Conservation (phyloP, 53 echinoderm and acorn worm genomes). For the Patiria pectinifera region DNA sequence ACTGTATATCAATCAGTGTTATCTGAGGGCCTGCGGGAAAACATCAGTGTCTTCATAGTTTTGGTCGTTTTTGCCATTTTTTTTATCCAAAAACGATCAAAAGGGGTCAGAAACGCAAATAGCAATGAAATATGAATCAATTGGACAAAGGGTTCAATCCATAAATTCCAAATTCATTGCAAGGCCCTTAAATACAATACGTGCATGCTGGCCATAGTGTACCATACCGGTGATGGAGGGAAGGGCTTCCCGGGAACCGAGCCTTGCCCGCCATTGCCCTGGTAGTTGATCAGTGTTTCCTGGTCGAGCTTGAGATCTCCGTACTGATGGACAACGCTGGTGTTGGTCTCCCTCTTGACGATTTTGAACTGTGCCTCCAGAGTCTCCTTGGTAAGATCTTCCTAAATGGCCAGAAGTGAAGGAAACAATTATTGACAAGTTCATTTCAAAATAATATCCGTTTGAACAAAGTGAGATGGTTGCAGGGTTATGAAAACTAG, state of each 20-base stretch:
- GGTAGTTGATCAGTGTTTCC: conserved; percentile 63
- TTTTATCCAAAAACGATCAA: too few species aligned
- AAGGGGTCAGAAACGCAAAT: too few species aligned
- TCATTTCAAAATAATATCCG: too few species aligned
- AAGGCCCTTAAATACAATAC: too few species aligned
- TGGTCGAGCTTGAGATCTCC: conserved; percentile 66
- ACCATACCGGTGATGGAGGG: conserved; percentile 48
- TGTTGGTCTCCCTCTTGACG: conserved; percentile 77
- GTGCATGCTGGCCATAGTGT: background rate
- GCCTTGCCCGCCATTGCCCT: conserved; percentile 35
- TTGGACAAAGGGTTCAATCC: too few species aligned
- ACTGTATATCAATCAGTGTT: too few species aligned
- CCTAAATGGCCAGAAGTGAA: conserved; percentile 35
- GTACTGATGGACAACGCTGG: conserved; percentile 78
- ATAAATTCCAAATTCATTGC: too few species aligned
- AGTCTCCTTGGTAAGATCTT: conserved; percentile 72
- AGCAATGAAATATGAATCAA: too few species aligned
- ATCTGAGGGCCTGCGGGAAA: too few species aligned
- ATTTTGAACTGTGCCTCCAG: conserved; percentile 75
- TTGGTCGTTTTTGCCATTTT: too few species aligned
- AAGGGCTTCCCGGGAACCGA: conserved; percentile 29
- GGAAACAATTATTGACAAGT: background rate
- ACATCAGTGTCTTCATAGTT: too few species aligned
- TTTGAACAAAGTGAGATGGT: background rate
- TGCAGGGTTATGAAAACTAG: background rate